Conservation (phyloP, 92 coral and sea anemone species). For the Epizoanthus rinbou region DNA sequence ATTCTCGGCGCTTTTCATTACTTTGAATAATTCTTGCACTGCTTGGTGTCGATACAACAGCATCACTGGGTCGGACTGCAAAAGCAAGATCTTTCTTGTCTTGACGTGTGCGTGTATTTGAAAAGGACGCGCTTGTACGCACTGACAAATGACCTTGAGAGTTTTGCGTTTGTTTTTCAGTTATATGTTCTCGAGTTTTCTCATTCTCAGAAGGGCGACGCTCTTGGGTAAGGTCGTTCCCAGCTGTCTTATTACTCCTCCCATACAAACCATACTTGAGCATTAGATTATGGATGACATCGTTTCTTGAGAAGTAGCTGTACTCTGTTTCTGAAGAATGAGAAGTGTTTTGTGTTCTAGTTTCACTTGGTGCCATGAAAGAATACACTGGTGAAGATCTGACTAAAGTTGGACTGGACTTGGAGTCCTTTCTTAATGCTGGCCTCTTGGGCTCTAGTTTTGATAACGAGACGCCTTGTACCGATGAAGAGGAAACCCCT, state of each 20-base stretch:
- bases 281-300: constrained; percentile 90
- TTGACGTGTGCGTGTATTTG: not conserved
- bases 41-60: not conserved
- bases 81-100: not conserved
- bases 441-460: constrained; percentile 8
- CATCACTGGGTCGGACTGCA: too few relatives aligned
- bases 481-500: not conserved
- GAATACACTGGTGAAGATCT: not conserved
- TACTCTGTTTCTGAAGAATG: constrained; percentile 14
- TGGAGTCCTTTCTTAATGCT: constrained; percentile 17
- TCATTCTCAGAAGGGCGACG: not conserved
- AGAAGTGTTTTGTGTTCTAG: not conserved
- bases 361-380: not conserved
- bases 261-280: constrained; percentile 89
- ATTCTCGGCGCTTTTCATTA: too few relatives aligned
- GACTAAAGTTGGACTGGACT: constrained; percentile 26
- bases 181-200: not conserved
- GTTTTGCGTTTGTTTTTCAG: too few relatives aligned
- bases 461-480: not conserved
- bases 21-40: not conserved
- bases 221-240: not conserved
- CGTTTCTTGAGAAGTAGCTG: constrained; percentile 73
- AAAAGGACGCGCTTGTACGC: not conserved
- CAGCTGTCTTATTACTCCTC: constrained; percentile 29
- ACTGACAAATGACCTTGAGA: too few relatives aligned